A percentile compares a stretch with the other conserved stretches of the same genome.
Evolutionary conservation across 2,797 vertebrate species (phyloP).

Genomic region (Arnoldichthys spilopterus): DNA sequence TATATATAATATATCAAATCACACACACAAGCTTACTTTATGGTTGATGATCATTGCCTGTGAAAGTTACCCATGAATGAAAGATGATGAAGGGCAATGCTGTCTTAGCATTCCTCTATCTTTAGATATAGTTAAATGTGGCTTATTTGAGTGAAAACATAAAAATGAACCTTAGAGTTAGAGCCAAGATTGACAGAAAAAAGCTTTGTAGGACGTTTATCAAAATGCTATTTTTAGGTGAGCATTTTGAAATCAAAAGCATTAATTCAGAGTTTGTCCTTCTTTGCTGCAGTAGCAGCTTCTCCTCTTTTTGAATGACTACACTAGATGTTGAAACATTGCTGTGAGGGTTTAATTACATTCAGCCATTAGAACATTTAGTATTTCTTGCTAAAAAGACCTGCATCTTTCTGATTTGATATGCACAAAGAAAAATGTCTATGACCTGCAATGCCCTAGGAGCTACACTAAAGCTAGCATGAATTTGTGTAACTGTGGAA

Average conservation of each 20-base stretch:
- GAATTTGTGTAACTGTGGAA: not conserved
- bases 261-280: not conserved
- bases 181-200: too few relatives aligned
- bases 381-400: too few relatives aligned
- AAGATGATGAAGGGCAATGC: not conserved
- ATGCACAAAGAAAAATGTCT: too few relatives aligned
- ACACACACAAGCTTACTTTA: not conserved
- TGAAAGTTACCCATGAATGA: not conserved
- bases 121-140: not conserved
- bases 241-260: not conserved
- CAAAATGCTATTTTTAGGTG: too few relatives aligned
- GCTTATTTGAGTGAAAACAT: too few relatives aligned
- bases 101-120: too few relatives aligned
- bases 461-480: not conserved
- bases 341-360: not conserved
- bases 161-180: too few relatives aligned
- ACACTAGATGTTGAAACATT: not conserved
- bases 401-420: too few relatives aligned
- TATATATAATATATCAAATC: not conserved
- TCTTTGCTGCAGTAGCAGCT: not conserved
- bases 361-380: not conserved
- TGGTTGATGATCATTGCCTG: not conserved
- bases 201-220: too few relatives aligned
- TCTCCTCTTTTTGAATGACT: not conserved
- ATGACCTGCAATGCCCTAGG: too few relatives aligned